These are phyloP conservation scores for Stegostoma tigrinum DNA, from an alignment of 2,113 vertebrate genomes.

Conservation along the genomic window DNA sequence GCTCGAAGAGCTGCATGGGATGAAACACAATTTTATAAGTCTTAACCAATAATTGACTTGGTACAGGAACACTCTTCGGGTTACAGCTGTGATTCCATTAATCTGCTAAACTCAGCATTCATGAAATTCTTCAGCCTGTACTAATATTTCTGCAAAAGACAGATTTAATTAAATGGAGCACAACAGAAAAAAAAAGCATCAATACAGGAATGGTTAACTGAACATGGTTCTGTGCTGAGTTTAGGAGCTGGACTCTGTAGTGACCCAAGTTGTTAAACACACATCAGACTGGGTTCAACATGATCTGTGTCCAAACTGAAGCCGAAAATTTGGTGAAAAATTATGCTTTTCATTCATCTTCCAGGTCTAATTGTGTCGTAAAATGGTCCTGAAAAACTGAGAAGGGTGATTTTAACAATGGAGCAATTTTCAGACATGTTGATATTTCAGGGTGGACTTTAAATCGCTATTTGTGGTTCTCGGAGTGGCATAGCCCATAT, in stretches of 20 bases:
- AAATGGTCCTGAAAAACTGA: not conserved
- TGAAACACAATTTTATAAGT: not conserved
- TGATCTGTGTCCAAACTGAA: not conserved
- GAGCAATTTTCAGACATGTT: not conserved
- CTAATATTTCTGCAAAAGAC: conserved; percentile 32
- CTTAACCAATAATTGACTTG: conserved; percentile 2
- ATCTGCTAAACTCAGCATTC: conserved; percentile 31
- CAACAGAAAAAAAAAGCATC: not conserved
- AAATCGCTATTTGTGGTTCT: not conserved
- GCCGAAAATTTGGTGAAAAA: not conserved
- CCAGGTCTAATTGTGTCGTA: not conserved
- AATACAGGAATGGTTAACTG: not conserved
- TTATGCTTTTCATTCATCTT: not conserved
- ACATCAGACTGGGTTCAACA: not conserved
- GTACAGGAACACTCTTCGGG: not conserved
- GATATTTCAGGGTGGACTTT: not conserved
- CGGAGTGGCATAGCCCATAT: not conserved
- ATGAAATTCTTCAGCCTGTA: conserved; percentile 27
- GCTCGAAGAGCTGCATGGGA: not conserved
- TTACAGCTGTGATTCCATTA: not conserved
- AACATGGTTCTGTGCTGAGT: not conserved
- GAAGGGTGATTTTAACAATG: not conserved
- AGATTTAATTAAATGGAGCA: conserved; percentile 18
- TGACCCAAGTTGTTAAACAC: not conserved
- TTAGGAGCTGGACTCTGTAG: not conserved